Conservation (phyloP, 2,888 invertebrate genomes). For the Odontomyia ornata region DNA sequence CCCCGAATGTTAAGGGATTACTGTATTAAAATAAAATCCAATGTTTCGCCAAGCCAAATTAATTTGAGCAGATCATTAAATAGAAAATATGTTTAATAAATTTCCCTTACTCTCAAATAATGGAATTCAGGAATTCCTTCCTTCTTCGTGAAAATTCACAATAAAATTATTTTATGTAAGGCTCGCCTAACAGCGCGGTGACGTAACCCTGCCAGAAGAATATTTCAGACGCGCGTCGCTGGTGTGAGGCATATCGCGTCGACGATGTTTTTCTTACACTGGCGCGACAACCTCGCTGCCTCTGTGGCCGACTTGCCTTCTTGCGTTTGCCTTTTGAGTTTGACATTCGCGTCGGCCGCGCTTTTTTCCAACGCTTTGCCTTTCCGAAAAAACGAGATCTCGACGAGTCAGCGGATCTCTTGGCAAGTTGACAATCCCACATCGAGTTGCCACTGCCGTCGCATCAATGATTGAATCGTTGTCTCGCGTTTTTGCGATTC, state of each 20-base stretch:
- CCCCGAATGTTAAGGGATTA: too few relatives aligned
- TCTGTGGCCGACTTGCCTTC: not conserved
- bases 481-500: not conserved
- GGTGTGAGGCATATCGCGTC: not conserved
- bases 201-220: not conserved
- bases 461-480: not conserved
- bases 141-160: not conserved
- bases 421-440: slow-evolving; percentile 9
- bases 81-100: too few relatives aligned
- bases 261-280: not conserved
- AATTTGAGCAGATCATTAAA: too few relatives aligned
- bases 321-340: slow-evolving; percentile 9
- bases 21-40: too few relatives aligned
- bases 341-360: slow-evolving; percentile 22
- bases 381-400: not conserved
- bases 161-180: not conserved
- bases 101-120: too few relatives aligned
- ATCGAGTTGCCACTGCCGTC: too few relatives aligned
- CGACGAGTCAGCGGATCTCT: not conserved
- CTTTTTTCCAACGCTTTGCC: not conserved
- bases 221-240: not conserved
- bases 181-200: not conserved
- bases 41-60: too few relatives aligned
- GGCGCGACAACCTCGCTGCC: not conserved
- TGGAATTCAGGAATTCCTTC: too few relatives aligned